phyloP scores from a whole-genome alignment of 2,888 invertebrate species.

The Myopa testacea region DNA sequence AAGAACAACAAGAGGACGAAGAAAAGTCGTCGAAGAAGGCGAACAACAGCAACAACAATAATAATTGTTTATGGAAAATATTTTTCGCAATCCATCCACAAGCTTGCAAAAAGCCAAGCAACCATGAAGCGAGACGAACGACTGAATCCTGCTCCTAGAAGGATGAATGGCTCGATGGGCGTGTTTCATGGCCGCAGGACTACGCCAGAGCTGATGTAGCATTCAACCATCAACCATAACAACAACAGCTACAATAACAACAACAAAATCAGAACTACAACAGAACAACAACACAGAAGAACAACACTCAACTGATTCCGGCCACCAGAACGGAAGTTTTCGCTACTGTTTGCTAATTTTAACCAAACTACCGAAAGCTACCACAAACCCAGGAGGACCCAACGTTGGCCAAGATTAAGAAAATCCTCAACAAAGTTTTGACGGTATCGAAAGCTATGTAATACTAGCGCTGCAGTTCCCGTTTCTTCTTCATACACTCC shows the following conservation, averaged over 20 bases:
- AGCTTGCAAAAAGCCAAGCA: slow-evolving; percentile 22
- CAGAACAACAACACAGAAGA: neutral
- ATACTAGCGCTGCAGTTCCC: neutral
- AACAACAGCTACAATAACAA: neutral
- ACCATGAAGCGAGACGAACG: slow-evolving; percentile 31
- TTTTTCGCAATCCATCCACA: slow-evolving; percentile 11
- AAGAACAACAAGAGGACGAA: neutral
- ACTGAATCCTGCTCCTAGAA: neutral
- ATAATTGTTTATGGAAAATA: slow-evolving; percentile 1
- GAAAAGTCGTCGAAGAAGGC: neutral
- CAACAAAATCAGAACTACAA: neutral
- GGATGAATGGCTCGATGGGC: slow-evolving; percentile 10
- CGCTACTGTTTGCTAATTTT: slow-evolving; percentile 28
- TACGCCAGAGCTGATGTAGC: neutral
- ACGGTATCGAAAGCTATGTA: neutral
- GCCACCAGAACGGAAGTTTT: slow-evolving; percentile 30
- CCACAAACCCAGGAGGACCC: neutral
- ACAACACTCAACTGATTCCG: neutral
- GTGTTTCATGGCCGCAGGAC: slow-evolving; percentile 16
- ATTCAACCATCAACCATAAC: too few species aligned
- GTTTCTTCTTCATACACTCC: neutral
- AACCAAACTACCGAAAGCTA: neutral
- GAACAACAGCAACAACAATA: neutral
- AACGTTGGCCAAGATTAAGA: slow-evolving; percentile 11
- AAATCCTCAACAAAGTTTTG: neutral